These are phyloP conservation scores for Cryptus viduatorius DNA, from an alignment of 2,888 invertebrate genomes.

Conservation along the genomic window DNA sequence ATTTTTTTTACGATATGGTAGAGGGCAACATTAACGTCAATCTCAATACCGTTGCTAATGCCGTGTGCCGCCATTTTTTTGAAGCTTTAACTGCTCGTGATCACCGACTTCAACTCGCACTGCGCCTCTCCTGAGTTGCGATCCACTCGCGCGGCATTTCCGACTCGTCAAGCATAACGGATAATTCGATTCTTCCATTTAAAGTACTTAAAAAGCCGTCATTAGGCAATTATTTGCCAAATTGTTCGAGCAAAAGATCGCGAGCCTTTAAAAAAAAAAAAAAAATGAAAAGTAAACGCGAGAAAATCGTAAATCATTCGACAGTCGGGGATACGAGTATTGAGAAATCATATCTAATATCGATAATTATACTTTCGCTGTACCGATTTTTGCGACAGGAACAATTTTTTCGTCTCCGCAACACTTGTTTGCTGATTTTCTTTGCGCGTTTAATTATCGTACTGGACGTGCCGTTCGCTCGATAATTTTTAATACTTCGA, in stretches of 20 bases:
- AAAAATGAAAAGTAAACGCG: background rate
- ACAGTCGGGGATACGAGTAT: background rate
- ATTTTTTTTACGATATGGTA: slow-evolving; percentile 42
- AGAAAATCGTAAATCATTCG: slow-evolving; percentile 27
- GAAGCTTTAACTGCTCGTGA: slow-evolving; percentile 60
- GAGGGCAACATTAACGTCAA: slow-evolving; percentile 50
- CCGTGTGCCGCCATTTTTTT: slow-evolving; percentile 31
- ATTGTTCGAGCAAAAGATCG: slow-evolving; percentile 33
- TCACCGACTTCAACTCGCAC: slow-evolving; percentile 45
- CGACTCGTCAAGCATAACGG: slow-evolving; percentile 33
- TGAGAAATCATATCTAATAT: background rate
- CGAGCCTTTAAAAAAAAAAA: slow-evolving; percentile 8
- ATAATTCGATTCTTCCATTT: slow-evolving; percentile 33
- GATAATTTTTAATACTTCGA: slow-evolving; percentile 1
- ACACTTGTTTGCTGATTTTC: background rate
- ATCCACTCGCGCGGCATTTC: slow-evolving; percentile 50
- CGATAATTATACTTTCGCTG: slow-evolving; percentile 12
- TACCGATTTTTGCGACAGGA: background rate
- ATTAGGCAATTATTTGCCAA: slow-evolving; percentile 45
- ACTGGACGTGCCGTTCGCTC: background rate
- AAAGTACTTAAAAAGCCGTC: slow-evolving; percentile 31
- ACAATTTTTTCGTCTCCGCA: background rate
- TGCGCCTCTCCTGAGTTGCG: slow-evolving; percentile 31
- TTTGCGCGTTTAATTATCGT: slow-evolving; percentile 15
- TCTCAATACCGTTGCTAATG: slow-evolving; percentile 54